Evolutionary conservation across 2,113 vertebrate genomes (phyloP).

Genomic region (Hyaena hyaena): DNA sequence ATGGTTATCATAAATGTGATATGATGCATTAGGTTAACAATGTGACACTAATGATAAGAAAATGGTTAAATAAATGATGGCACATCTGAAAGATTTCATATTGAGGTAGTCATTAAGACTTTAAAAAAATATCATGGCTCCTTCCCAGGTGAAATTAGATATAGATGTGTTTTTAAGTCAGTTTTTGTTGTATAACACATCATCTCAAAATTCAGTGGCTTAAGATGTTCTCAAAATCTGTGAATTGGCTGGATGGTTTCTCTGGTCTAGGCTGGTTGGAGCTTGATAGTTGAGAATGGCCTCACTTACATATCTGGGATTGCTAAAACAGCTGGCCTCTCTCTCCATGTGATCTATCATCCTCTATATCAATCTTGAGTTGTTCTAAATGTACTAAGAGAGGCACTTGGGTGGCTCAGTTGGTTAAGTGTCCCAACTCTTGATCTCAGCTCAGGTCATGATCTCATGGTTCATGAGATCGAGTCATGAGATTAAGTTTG

Average conservation of each 20-base stretch:
- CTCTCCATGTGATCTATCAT: not conserved
- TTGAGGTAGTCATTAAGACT: not conserved
- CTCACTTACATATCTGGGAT: not conserved
- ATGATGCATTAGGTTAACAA: not conserved
- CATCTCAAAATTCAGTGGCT: not conserved
- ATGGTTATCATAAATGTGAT: slow-evolving; percentile 22
- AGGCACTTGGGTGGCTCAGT: not conserved
- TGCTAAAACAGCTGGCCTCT: not conserved
- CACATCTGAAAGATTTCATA: not conserved
- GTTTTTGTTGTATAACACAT: not conserved
- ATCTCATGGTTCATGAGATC: no score
- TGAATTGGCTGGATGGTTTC: not conserved
- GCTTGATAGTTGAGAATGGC: not conserved
- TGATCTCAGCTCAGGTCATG: no score
- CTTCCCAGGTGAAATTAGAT: not conserved
- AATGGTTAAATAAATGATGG: not conserved
- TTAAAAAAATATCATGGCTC: not conserved
- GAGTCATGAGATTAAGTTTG: no score
- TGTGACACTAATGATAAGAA: not conserved
- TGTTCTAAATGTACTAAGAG: not conserved
- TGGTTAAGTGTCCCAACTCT: no score
- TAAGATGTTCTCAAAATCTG: not conserved
- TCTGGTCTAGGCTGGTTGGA: not conserved
- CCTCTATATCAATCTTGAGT: not conserved
- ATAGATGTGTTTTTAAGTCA: not conserved